phyloP scores from a whole-genome alignment of 2,113 vertebrate genomes.

The Spheniscus mendiculus region DNA sequence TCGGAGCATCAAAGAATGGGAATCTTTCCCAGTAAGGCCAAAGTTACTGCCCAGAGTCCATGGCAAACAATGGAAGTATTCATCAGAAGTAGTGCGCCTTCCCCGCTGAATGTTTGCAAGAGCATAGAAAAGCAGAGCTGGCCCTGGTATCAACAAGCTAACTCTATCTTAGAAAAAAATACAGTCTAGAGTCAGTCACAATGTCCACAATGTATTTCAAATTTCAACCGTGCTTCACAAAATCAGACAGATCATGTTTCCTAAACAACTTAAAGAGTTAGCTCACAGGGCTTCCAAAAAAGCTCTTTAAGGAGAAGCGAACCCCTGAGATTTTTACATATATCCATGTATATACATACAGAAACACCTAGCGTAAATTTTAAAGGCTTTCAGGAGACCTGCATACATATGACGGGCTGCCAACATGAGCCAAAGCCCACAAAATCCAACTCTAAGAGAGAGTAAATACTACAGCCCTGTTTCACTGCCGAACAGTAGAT shows the following conservation, averaged over 20 bases:
- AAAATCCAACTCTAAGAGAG: not conserved
- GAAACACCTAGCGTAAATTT: not conserved
- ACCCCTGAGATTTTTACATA: not conserved
- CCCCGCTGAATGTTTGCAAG: not conserved
- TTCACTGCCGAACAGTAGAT: not conserved
- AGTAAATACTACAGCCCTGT: not conserved
- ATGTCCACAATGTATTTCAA: not conserved
- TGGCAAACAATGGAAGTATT: conserved; percentile 70
- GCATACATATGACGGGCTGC: not conserved
- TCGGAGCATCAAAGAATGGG: conserved; percentile 62
- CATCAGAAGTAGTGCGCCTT: conserved; percentile 49
- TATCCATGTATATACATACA: not conserved
- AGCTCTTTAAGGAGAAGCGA: not conserved
- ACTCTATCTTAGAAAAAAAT: not conserved
- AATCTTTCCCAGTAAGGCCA: conserved; percentile 63
- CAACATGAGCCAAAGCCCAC: not conserved
- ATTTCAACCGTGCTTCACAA: not conserved
- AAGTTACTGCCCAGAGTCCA: conserved; percentile 48
- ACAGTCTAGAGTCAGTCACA: not conserved
- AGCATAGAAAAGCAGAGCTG: not conserved
- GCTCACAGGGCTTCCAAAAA: not conserved
- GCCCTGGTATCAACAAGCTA: not conserved
- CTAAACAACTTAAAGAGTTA: not conserved
- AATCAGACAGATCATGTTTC: not conserved
- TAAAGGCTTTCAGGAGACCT: not conserved